A percentile compares a stretch with the other conserved stretches of the same genome.
These are phyloP conservation scores for Cordylochernes scorpioides DNA, from an alignment of 2,888 invertebrate species.

Conservation along the genomic window DNA sequence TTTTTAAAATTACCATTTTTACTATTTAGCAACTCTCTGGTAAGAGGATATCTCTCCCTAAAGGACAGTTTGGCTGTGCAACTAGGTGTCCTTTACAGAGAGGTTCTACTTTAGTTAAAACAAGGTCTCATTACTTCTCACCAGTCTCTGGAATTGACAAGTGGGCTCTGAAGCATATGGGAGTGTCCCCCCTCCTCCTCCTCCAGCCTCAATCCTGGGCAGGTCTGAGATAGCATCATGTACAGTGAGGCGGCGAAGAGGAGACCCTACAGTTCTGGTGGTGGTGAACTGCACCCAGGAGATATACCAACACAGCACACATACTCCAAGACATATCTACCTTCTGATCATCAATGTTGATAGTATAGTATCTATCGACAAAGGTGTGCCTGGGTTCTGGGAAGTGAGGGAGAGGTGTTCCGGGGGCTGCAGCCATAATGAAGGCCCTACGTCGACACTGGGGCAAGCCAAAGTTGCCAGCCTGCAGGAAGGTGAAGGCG, in stretches of 20 bases:
- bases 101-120: too few relatives aligned
- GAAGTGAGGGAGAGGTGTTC: slow-evolving; percentile 39
- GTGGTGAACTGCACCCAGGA: too few relatives aligned
- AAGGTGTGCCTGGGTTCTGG: slow-evolving; percentile 57
- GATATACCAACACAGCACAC: too few relatives aligned
- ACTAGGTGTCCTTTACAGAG: too few relatives aligned
- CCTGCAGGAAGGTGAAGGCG: slow-evolving; percentile 57
- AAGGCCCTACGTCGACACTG: slow-evolving; percentile 47
- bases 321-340: too few relatives aligned
- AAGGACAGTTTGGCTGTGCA: too few relatives aligned
- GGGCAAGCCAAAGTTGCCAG: slow-evolving; percentile 57
- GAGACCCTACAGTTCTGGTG: too few relatives aligned
- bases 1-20: too few relatives aligned
- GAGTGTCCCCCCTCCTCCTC: slow-evolving; percentile 36
- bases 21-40: too few relatives aligned
- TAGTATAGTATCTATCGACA: too few relatives aligned
- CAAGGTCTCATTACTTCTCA: slow-evolving; percentile 14
- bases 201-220: slow-evolving; percentile 44
- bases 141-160: slow-evolving; percentile 42
- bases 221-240: slow-evolving; percentile 58
- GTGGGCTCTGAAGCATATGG: slow-evolving; percentile 41
- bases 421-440: slow-evolving; percentile 54
- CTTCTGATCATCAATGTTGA: too few relatives aligned
- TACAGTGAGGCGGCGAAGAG: slow-evolving; percentile 45
- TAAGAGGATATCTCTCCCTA: too few relatives aligned